phyloP scores from a whole-genome alignment of 2,797 vertebrate genomes.

The Hippopotamyrus pictus region DNA sequence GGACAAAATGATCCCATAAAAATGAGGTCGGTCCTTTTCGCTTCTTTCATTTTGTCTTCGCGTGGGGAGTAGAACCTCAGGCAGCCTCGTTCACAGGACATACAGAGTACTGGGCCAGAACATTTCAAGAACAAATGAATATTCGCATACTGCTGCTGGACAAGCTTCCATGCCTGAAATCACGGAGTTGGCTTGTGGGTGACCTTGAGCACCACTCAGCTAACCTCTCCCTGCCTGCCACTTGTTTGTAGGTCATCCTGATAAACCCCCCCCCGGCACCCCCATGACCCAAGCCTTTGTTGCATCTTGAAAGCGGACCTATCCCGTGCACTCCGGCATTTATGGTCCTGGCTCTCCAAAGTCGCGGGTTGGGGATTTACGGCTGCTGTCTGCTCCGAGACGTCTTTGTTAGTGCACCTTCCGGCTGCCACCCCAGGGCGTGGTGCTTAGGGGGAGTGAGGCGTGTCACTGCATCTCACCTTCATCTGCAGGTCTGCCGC shows the following conservation, averaged over 20 bases:
- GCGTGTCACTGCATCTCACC: not conserved
- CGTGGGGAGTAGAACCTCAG: not conserved
- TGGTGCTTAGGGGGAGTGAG: not conserved
- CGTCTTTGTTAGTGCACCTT: not conserved
- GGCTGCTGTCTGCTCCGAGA: not conserved
- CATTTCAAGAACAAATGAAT: not conserved
- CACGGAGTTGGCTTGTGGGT: not conserved
- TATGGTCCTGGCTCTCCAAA: not conserved
- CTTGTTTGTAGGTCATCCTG: not conserved
- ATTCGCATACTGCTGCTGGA: not conserved
- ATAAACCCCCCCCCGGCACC: not conserved
- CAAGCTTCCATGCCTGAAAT: not conserved
- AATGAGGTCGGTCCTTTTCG: not conserved
- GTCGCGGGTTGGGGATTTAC: not conserved
- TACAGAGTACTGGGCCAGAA: not conserved
- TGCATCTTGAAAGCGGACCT: not conserved
- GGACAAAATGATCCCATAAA: not conserved
- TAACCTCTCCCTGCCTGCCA: not conserved
- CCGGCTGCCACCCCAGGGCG: not conserved
- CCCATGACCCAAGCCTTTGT: not conserved
- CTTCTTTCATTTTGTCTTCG: not conserved
- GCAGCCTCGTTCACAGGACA: not conserved
- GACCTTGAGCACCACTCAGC: not conserved
- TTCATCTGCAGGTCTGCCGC: not conserved
- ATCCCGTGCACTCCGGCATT: not conserved